Conservation (phyloP, 2,888 invertebrate species). For the Microdon myrmicae region DNA sequence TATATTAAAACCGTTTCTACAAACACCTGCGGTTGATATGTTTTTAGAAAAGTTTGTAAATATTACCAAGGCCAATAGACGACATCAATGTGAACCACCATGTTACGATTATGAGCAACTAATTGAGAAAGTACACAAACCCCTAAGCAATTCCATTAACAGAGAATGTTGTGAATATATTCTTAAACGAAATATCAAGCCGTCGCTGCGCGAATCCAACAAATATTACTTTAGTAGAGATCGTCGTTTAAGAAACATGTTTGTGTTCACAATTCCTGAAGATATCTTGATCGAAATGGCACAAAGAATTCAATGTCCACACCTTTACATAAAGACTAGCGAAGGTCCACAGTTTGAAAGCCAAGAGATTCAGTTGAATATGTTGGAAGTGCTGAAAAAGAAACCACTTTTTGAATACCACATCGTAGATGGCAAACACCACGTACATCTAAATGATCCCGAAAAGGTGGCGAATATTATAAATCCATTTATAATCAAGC, state of each 20-base stretch:
- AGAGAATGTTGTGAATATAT: conserved; percentile 70
- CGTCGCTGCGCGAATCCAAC: conserved; percentile 70
- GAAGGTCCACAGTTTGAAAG: conserved; percentile 70
- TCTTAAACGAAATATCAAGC: conserved; percentile 70
- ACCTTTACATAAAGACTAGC: conserved; percentile 73
- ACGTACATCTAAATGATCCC: conserved; percentile 79
- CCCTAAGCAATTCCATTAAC: conserved; percentile 70
- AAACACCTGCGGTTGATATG: conserved; percentile 54
- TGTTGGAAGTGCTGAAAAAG: conserved; percentile 69
- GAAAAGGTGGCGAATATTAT: conserved; percentile 71
- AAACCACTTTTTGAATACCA: conserved; percentile 71
- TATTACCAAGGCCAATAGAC: conserved; percentile 62
- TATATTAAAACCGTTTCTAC: conserved; percentile 59
- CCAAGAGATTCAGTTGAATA: conserved; percentile 70
- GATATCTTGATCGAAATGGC: conserved; percentile 71
- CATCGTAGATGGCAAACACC: conserved; percentile 76
- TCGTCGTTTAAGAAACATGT: conserved; percentile 69
- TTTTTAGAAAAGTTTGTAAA: conserved; percentile 66
- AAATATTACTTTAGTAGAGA: conserved; percentile 76
- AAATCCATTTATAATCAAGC: conserved; percentile 69
- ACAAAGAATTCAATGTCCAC: conserved; percentile 71
- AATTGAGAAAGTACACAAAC: conserved; percentile 69
- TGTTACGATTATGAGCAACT: conserved; percentile 73
- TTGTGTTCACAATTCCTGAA: conserved; percentile 57
- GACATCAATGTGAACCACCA: conserved; percentile 69